Conservation (phyloP, 1,140 invertebrate genomes). For the Drosophila varians region DNA sequence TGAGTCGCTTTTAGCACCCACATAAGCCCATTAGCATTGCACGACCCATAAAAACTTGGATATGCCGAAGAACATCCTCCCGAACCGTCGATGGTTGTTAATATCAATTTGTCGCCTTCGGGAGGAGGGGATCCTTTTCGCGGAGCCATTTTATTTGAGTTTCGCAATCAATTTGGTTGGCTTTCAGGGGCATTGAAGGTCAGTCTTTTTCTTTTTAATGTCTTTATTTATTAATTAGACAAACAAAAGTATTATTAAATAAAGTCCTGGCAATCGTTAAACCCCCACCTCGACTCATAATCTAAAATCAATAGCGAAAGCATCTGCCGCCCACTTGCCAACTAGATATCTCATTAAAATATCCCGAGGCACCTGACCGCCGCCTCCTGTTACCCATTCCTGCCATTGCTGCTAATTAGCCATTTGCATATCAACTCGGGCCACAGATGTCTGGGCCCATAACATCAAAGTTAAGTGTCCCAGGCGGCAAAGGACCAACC, state of each 20-base stretch:
- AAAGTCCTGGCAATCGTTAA: not conserved
- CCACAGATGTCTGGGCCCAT: constrained; percentile 53
- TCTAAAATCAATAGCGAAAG: constrained; percentile 30
- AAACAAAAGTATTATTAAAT: not conserved
- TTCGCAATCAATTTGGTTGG: constrained; percentile 23
- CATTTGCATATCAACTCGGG: constrained; percentile 48
- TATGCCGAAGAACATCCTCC: constrained; percentile 22
- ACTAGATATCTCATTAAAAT: constrained; percentile 39
- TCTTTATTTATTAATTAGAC: not conserved
- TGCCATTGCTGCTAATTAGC: constrained; percentile 47
- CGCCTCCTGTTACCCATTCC: not conserved
- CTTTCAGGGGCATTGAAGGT: not conserved
- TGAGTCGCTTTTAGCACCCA: constrained; percentile 72
- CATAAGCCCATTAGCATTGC: constrained; percentile 72
- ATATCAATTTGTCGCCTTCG: constrained; percentile 35
- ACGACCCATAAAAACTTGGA: constrained; percentile 49
- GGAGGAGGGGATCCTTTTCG: not conserved
- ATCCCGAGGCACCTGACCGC: constrained; percentile 10
- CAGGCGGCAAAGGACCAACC: constrained; percentile 16
- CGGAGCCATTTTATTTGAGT: not conserved
- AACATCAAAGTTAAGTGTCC: constrained; percentile 60
- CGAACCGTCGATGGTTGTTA: constrained; percentile 37
- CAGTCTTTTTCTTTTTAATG: not conserved
- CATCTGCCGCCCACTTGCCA: constrained; percentile 15
- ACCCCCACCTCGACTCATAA: constrained; percentile 4